Evolutionary conservation across 1,140 invertebrate genomes (phyloP), one percentile per base, ranked within the genome.

Genomic region (Zaprionus ghesquierei): DNA sequence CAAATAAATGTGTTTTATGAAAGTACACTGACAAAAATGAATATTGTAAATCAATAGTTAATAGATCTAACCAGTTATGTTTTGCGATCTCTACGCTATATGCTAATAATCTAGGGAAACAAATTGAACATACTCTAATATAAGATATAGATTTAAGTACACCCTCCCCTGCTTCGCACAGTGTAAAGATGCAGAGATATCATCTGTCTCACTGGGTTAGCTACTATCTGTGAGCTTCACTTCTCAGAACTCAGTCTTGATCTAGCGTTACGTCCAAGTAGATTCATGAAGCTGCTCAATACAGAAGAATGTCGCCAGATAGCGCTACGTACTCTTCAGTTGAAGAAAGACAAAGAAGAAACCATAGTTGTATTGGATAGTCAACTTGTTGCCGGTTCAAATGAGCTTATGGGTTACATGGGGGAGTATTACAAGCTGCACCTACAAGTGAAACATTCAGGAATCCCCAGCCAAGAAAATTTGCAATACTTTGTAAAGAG

Each of bases 391-490:
- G 31, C 54, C 0, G 79, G 79, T 2, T 77, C 87, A 1, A 69
- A 44, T n/a, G 81, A 91, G 1, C 51, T 91, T 0, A 49, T 90
- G 29, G 90, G 87, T 0, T 91, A 78, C 25, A 86, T 91, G 87
- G 90, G 90, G 1, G 90, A 91, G 44, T 91, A 91, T 29, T 91
- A 86, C 8, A 91, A 90, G 15, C 41, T 91, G 1, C 23, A 25
- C 3, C 29, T 85, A 20, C 20, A 56, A 10, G 55, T 80, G 10
- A 22, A 77, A 18, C 29, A 77, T 6, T 12, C 5, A 0, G n/a
- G 2, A 0, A 31, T 46, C 6, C 50, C 54, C 6, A n/a, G 9
- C 1, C 41, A 54, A 12, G 29, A 77, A 12, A 5, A 53, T 2
- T 69, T 90, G 12, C 51, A 72, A 20, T 91, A 78, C 59, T 91